Base-by-base conservation (phyloP, 2,797 vertebrate species). In the Rhabdomys pumilio region DNA sequence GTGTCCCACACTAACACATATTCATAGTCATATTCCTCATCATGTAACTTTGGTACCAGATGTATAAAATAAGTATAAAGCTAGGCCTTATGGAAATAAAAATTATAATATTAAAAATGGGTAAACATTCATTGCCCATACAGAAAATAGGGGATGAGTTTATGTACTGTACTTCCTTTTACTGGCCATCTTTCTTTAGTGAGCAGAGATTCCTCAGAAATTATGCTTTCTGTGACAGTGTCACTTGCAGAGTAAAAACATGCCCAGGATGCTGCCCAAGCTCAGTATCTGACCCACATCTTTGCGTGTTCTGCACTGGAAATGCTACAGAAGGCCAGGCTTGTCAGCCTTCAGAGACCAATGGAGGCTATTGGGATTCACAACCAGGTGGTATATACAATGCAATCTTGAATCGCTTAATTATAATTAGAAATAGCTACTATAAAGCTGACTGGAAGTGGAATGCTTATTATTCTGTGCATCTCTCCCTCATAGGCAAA, bases 21-120 rank as follows among this genome's bases (percentile, higher is more conserved):
- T 3, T n/a, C 13, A 20, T 4, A n/a, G 11, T 75, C 12, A 57
- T 1, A 59, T 72, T 63, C 3, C 22, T 61, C 67, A 89, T 83
- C 75, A 61, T 85, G 73, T 96, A n/a, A 95, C 69, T 63, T 94
- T 81, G 10, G 34, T 75, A 93, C 41, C 14, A 85, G 3, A 26
- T 86, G 14, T 80, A 47, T 73, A 38, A 75, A 17, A 0, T 13
- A 73, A 94, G 29, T 26, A 10, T 77, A 26, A 85, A 84, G 22
- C n/a, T 6, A 85, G n/a, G 50, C 26, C 15, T 93, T 87, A 91
- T 14, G 59, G 41, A 95, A 94, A 81, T 91, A 75, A 82, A 55
- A 53, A 53, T 34, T 89, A 1, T 92, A 83, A 67, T 29, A 65
- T 85, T 92, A 90, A 85, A 55, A 34, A 92, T 75, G 67, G 31